These are phyloP conservation scores for Melozone crissalis DNA, from an alignment of 2,113 vertebrate species.

Conservation along the genomic window DNA sequence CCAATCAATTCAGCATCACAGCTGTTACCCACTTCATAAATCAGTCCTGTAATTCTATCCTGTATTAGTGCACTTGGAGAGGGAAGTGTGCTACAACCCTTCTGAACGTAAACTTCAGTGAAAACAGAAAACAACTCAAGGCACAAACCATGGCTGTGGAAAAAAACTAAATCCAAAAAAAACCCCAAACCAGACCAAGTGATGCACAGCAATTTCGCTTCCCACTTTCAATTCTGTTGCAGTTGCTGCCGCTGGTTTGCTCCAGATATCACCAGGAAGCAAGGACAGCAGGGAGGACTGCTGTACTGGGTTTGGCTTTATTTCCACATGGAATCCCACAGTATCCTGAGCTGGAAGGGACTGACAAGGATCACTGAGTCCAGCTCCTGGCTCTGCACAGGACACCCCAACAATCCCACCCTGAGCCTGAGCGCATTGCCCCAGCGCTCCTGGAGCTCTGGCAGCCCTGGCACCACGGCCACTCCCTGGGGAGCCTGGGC, in stretches of 20 bases:
- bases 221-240: background rate
- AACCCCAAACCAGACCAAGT: rapidly evolving
- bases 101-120: background rate
- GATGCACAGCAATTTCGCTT: background rate
- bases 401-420: background rate
- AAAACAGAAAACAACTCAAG: background rate
- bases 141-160: rapidly evolving
- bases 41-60: background rate
- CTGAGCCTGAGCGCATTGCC: background rate
- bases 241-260: background rate
- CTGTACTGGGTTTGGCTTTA: background rate
- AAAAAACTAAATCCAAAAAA: background rate
- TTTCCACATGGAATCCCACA: background rate
- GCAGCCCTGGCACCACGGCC: background rate
- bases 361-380: rapidly evolving
- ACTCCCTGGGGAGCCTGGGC: background rate
- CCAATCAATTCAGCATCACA: background rate
- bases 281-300: background rate
- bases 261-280: rapidly evolving
- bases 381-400: background rate
- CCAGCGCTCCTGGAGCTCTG: background rate
- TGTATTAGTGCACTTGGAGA: background rate
- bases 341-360: background rate
- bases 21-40: background rate
- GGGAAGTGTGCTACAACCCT: background rate